phyloP scores from a whole-genome alignment of 2,113 vertebrate species.

The Grallaria varia region DNA sequence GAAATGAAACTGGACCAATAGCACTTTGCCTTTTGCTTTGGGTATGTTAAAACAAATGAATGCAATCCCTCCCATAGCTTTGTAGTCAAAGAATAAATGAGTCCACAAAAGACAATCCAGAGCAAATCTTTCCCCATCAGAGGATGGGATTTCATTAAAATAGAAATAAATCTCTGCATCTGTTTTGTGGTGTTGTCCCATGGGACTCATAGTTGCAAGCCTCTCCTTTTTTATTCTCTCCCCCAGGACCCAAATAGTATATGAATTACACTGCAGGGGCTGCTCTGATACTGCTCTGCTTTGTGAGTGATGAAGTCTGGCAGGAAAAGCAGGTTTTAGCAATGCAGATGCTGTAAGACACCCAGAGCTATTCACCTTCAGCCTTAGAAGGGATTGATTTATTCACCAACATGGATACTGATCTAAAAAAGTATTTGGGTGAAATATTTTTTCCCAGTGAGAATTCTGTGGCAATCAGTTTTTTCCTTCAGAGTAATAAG shows the following conservation, averaged over 20 bases:
- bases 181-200: not conserved
- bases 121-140: not conserved
- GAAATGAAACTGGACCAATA: not conserved
- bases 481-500: not conserved
- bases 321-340: not conserved
- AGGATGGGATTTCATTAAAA: slow-evolving; percentile 1
- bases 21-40: not conserved
- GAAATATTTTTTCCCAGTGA: not conserved
- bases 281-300: not conserved
- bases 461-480: not conserved
- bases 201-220: not conserved
- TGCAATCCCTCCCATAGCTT: not conserved
- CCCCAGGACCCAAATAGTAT: not conserved
- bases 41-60: not conserved
- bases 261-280: not conserved
- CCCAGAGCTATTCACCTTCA: not conserved
- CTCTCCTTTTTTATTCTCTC: not conserved
- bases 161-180: not conserved
- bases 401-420: not conserved
- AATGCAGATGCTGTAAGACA: not conserved
- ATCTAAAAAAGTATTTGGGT: not conserved
- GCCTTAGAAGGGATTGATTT: not conserved
- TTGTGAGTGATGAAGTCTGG: not conserved
- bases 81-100: not conserved
- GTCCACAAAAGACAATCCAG: not conserved